Base-by-base conservation (phyloP, 2,113 vertebrate genomes). In the Phyllopteryx taeniolatus region DNA sequence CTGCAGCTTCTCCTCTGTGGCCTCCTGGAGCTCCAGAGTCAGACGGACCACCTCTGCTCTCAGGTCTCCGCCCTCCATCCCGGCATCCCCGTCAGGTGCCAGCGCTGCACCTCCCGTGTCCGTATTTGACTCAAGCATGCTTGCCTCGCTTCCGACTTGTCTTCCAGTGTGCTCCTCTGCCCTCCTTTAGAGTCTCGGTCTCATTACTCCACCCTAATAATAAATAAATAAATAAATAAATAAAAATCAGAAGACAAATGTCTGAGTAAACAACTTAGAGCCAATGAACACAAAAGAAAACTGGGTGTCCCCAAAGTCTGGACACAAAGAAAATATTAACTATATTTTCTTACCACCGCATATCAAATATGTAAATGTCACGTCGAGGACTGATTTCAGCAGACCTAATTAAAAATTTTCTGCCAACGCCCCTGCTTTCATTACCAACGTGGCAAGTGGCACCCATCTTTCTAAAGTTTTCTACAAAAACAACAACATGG, bases 1-100 rank as follows among this genome's bases (percentile, higher is more conserved):
- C 83, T 94, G 94, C 3, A 93, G 89, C 82, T 95, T 95, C 84
- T 95, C 93, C 77, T 92, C 93, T 0, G 92, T 94, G 64, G 94
- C 93, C 87, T 95, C 93, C 74, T 94, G 93, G 35, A 95, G 92
- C 84, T 95, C 94, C 14, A 92, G 84, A 2, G 87, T 88, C 73
- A 95, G 83, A n/a, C 94, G 88, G 8, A 90, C 73, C 78, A 95
- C 85, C 81, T 95, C 93, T 0, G 89, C 75, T 31, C 85, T 90
- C 70, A 94, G 66, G 67, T 87, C 84, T 60, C 46, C 33, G 20
- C 72, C 79, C n/a, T 79, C 79, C 78, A 86, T 84, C 65, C 72
- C 89, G 0, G 39, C 70, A 10, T 79, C 86, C 17, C 22, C 86
- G 17, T 87, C 85, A 17, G 54, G 72, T 65, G 81, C 88, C 11